phyloP scores from a whole-genome alignment of 2,113 vertebrate species.

The Burhinus bistriatus region DNA sequence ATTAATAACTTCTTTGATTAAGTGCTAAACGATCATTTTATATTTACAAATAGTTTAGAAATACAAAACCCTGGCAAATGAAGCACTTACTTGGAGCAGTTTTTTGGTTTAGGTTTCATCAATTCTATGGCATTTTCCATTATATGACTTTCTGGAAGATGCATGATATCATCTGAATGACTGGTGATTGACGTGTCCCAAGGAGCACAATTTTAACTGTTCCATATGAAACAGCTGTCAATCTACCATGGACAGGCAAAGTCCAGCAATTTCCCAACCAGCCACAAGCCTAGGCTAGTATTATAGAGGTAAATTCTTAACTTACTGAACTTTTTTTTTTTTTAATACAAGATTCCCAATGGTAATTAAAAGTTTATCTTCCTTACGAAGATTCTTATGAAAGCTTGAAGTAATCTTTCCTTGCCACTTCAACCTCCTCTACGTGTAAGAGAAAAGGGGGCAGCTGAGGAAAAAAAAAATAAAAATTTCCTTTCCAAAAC shows the following conservation, averaged over 20 bases:
- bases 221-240: conserved; percentile 8
- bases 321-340: neutral
- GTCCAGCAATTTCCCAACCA: neutral
- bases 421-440: neutral
- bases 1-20: neutral
- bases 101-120: neutral
- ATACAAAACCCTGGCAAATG: neutral
- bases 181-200: neutral
- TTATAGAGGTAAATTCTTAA: neutral
- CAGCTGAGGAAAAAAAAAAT: neutral
- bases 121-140: conserved; percentile 6
- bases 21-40: neutral
- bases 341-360: neutral
- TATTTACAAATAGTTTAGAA: neutral
- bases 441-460: neutral
- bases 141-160: neutral
- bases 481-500: neutral
- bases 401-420: neutral
- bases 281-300: neutral
- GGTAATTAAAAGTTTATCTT: neutral
- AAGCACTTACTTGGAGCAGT: neutral
- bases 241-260: neutral
- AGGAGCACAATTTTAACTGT: neutral
- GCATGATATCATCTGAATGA: neutral
- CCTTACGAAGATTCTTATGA: neutral